Base-by-base conservation (phyloP, 2,113 vertebrate species). In the Anarrhichthys ocellatus region DNA sequence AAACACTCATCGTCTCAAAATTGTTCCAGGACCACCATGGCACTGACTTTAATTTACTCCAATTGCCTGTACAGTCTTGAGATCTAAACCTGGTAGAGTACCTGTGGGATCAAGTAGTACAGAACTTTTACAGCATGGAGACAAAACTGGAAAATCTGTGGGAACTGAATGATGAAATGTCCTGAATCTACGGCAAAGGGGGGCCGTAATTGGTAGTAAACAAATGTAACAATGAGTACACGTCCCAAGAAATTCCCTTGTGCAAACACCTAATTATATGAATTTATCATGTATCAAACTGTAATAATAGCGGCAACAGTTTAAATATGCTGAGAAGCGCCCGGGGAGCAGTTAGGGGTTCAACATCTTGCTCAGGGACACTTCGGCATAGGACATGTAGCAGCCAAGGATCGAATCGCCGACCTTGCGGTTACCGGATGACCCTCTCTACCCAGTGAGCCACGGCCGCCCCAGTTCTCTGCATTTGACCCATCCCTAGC, bases 1-100 rank as follows among this genome's bases (percentile, higher is more conserved):
- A 70, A 77, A 83, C 46, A 36, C 34, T 65, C 50, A 58, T 73
- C 20, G 22, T 29, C 63, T 52, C 36, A 62, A 78, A 70, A 81
- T n/a, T 75, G 61, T 63, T 78, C 8, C 61, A 38, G 66, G 46
- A 54, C 50, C 66, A 75, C 50, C 66, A 75, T 72, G n/a, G 46
- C 29, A 4, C 44, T 10, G 40, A 38, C 58, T 73, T 69, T 74
- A 64, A 81, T 77, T 74, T 82, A 54, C 50, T 66, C n/a, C 40
- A 74, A 52, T 63, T 61, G 67, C 11, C 61, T 5, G 14, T n/a
- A n/a, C 77, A 58, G 44, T 34, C 22, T 68, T 9, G 61, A 76
- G 22, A 71, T 62, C 20, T 64, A 22, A 40, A 22, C n/a, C 32
- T 6, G 38, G 22, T 2, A 13, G 22, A 80, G 54, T 6, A 72